Evolutionary conservation across 2,888 invertebrate species (phyloP), one percentile per base, ranked within the genome.

Genomic region (Coleophora flavipennella): DNA sequence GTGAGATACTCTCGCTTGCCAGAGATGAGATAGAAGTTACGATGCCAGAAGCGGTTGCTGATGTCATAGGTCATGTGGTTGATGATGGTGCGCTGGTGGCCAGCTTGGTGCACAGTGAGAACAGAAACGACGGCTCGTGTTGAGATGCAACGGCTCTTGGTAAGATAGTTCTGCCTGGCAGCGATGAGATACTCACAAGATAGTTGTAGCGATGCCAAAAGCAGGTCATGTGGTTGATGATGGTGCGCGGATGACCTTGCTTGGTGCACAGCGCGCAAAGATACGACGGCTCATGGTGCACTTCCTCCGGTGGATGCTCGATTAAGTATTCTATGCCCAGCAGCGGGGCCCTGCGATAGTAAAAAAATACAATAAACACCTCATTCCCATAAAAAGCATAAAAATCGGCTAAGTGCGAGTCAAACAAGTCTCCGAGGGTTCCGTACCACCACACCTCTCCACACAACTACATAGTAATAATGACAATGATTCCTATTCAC

Each of bases 301-400:
- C 73, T 54, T 89, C 74, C 57, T 89, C 88, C 38, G 91, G 88
- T 28, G 87, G 81, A 52, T 93, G 71, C 70, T 94, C 94, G 33
- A 94, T 67, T 35, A 93, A 76, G 71, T 94, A 95, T 71, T 94
- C 94, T 41, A 93, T 66, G n/a, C 94, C 94, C 40, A 93, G 62
- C 35, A 89, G 62, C 3, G 89, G 86, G 25, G 73, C 72, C 51
- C 85, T 85, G 52, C 29, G 3, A 10, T n/a, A n/a, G n/a, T n/a
- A n/a, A n/a, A n/a, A n/a, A n/a, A n/a, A n/a, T n/a, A n/a, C n/a
- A n/a, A n/a, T n/a, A n/a, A n/a, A n/a, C n/a, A n/a, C n/a, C n/a
- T n/a, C n/a, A n/a, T n/a, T n/a, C n/a, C n/a, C n/a, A n/a, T n/a
- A n/a, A n/a, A n/a, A n/a, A n/a, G n/a, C n/a, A n/a, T n/a, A n/a